Percentiles rank a stretch among this genome's conserved stretches.
These are phyloP conservation scores for Styela clava DNA, from an alignment of 23 tunicate species.

Conservation along the genomic window DNA sequence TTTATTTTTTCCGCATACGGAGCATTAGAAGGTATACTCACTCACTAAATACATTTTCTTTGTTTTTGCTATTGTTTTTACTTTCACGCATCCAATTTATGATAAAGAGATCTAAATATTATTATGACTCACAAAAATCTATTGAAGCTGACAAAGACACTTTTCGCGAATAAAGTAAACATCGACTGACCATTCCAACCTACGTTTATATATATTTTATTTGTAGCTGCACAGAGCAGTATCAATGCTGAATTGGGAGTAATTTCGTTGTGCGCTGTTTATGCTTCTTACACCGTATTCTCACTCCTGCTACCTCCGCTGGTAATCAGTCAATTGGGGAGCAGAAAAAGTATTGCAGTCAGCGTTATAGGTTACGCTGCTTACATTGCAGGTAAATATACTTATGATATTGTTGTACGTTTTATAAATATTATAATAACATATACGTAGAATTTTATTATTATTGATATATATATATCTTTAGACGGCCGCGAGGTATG, in stretches of 20 bases:
- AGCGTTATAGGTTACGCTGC: neutral
- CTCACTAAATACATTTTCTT: too few relatives aligned
- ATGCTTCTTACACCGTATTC: neutral
- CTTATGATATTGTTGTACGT: neutral
- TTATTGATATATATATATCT: neutral
- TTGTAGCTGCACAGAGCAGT: conserved; percentile 7
- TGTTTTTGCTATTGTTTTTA: too few relatives aligned
- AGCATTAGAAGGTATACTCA: neutral
- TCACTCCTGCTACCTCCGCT: conserved; percentile 4
- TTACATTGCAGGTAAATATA: neutral
- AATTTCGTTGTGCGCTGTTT: neutral
- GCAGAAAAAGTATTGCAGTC: neutral
- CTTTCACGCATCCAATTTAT: too few relatives aligned
- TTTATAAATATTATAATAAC: too few relatives aligned
- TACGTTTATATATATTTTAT: neutral
- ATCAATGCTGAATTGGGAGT: neutral
- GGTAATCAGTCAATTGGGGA: neutral
- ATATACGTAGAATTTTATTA: neutral
- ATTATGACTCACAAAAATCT: neutral
- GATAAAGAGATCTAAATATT: neutral
- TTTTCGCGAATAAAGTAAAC: neutral
- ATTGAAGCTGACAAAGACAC: neutral
- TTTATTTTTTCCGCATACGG: neutral
- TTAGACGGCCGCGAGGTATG: too few relatives aligned
- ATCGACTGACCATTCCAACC: neutral